These are phyloP conservation scores for Pycnomerus fuliginosus DNA, from an alignment of 2,888 invertebrate genomes.

Conservation along the genomic window DNA sequence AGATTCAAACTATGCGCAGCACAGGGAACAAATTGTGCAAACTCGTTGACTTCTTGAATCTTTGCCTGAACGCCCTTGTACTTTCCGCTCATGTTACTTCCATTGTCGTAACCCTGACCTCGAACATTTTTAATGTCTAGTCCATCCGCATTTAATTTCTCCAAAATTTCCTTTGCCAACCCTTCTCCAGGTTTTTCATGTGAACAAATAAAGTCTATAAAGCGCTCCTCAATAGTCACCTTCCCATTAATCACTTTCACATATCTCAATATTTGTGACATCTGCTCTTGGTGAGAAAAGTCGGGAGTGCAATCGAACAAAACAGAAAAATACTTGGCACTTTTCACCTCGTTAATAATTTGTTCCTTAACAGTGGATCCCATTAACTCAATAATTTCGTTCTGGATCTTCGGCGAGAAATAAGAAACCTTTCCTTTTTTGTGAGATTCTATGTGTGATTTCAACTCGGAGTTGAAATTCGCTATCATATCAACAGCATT, in stretches of 20 bases:
- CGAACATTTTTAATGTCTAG: constrained; percentile 15
- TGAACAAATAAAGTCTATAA: neutral
- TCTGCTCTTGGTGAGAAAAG: neutral
- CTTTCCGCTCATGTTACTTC: constrained; percentile 27
- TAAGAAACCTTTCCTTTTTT: neutral
- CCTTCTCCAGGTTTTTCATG: neutral
- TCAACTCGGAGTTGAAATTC: neutral
- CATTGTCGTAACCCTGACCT: constrained; percentile 15
- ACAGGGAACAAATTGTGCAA: constrained; percentile 35
- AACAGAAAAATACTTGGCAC: neutral
- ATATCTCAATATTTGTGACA: neutral
- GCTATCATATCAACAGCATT: neutral
- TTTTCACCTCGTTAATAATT: neutral
- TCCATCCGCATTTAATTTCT: constrained; percentile 19
- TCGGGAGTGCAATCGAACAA: constrained; percentile 2
- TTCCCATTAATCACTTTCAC: neutral
- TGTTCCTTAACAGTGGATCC: neutral
- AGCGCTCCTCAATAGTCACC: neutral
- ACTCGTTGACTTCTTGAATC: constrained; percentile 35
- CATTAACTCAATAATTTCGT: neutral
- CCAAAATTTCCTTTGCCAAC: constrained; percentile 10
- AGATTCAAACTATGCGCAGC: constrained; percentile 11
- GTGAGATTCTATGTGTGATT: neutral
- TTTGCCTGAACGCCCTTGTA: constrained; percentile 39
- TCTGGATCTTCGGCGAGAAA: constrained; percentile 1